phyloP scores from a whole-genome alignment of 2,113 vertebrate genomes.

The Apteryx owenii region DNA sequence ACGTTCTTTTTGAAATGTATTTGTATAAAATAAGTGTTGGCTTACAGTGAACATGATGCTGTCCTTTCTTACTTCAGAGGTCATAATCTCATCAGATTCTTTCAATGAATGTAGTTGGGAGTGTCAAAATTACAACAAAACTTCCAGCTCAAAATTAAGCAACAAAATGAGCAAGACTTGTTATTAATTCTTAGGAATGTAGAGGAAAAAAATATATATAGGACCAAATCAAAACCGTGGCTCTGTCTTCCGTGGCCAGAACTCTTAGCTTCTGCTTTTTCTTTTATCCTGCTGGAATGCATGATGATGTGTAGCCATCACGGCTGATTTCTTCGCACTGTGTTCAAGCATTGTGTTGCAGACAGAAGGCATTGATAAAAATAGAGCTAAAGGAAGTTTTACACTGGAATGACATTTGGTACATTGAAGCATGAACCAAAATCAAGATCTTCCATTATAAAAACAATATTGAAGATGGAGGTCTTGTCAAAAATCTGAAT shows the following conservation, averaged over 20 bases:
- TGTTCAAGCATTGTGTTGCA: not conserved
- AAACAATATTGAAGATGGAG: not conserved
- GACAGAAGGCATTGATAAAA: not conserved
- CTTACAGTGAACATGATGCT: not conserved
- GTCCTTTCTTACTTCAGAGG: not conserved
- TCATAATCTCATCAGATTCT: not conserved
- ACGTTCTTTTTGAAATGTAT: not conserved
- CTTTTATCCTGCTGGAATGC: not conserved
- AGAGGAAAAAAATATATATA: not conserved
- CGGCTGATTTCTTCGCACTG: not conserved
- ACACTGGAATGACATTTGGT: fast-evolving
- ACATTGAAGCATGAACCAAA: not conserved
- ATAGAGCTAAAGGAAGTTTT: not conserved
- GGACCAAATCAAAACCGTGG: not conserved
- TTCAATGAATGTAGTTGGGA: not conserved
- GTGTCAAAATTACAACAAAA: not conserved
- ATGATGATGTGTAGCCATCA: not conserved
- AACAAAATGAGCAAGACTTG: not conserved
- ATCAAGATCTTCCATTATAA: not conserved
- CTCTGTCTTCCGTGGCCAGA: not conserved
- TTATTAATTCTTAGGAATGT: not conserved
- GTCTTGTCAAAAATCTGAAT: not conserved
- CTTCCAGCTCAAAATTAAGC: not conserved
- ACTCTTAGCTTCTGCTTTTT: not conserved
- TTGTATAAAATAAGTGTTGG: not conserved